These are phyloP conservation scores for Heliconius ismenius DNA, from an alignment of 2,888 invertebrate species.

Conservation along the genomic window DNA sequence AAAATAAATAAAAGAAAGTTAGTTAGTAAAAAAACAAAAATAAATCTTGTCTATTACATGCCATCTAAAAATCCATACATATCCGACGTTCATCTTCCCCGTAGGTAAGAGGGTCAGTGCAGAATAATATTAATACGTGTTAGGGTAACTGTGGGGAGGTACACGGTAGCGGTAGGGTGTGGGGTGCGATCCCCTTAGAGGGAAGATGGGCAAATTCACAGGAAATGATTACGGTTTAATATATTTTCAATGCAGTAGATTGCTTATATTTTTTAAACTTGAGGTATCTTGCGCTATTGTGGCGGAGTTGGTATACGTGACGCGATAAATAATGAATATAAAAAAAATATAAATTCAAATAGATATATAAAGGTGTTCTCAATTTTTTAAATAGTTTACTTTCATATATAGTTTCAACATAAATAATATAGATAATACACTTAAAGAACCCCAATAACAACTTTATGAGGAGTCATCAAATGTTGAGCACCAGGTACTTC, in stretches of 20 bases:
- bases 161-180: neutral
- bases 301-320: neutral
- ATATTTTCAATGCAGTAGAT: slow-evolving; percentile 18
- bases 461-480: neutral
- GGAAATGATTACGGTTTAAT: slow-evolving; percentile 23
- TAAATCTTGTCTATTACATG: neutral
- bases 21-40: neutral
- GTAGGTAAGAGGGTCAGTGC: slow-evolving; percentile 39
- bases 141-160: slow-evolving; percentile 34
- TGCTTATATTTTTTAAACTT: slow-evolving; percentile 15
- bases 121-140: slow-evolving; percentile 43
- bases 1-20: neutral
- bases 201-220: slow-evolving; percentile 14
- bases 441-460: neutral
- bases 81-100: slow-evolving; percentile 12
- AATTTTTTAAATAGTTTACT: neutral
- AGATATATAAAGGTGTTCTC: no score
- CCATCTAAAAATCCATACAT: neutral
- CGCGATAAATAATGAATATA: no score
- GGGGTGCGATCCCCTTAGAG: slow-evolving; percentile 29
- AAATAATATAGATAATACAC: neutral
- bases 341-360: no score
- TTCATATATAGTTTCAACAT: neutral
- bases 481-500: neutral
- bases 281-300: neutral